Evolutionary conservation across 2,797 vertebrate species (phyloP).

Genomic region (Myoxocephalus aenaeus): DNA sequence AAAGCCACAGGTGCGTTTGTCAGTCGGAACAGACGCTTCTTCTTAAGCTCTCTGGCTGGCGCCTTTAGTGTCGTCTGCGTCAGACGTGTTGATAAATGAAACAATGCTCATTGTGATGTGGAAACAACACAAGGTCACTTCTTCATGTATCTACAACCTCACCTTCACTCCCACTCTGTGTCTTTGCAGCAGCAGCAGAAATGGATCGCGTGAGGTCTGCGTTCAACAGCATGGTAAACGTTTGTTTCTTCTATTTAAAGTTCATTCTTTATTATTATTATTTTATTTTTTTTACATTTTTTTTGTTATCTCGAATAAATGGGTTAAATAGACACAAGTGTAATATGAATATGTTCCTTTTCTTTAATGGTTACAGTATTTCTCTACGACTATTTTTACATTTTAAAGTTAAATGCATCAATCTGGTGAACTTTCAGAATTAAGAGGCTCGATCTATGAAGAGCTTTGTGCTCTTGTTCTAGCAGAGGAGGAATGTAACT

Average conservation of each 20-base stretch:
- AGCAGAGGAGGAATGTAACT: no score
- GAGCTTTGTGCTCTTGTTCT: no score
- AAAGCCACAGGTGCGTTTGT: neutral
- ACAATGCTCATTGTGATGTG: conserved; percentile 7
- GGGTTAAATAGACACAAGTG: no score
- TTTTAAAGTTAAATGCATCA: no score
- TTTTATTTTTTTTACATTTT: neutral
- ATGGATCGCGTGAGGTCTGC: conserved; percentile 67
- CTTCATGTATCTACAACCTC: neutral
- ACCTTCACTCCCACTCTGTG: neutral
- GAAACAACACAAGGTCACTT: conserved; percentile 12
- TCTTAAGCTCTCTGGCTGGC: neutral
- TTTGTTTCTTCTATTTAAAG: neutral
- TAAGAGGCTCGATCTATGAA: no score
- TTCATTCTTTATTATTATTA: neutral
- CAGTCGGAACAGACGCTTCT: neutral
- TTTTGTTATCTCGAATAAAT: no score
- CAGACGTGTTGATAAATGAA: conserved; percentile 11
- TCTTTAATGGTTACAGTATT: neutral
- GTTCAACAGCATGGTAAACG: conserved; percentile 65
- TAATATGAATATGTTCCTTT: no score
- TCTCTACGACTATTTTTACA: neutral
- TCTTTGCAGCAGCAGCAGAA: neutral
- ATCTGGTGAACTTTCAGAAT: no score
- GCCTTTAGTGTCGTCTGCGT: neutral